A percentile compares a stretch with the other conserved stretches of the same genome.
phyloP scores from a whole-genome alignment of 1,140 invertebrate species.

The Meteorus sp. region DNA sequence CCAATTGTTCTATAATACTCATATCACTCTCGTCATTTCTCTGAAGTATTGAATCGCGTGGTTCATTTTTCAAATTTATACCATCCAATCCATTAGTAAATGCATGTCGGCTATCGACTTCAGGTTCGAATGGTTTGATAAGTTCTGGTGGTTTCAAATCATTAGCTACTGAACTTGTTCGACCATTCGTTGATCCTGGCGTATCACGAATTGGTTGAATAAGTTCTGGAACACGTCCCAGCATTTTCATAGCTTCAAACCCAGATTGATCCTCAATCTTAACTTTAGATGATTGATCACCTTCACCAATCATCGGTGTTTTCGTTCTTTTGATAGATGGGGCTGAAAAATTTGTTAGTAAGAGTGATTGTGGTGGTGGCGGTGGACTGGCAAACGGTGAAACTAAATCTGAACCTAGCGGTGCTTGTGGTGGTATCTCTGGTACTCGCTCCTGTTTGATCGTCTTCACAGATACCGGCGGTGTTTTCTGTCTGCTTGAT shows the following conservation, averaged over 20 bases:
- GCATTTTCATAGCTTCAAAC: constrained; percentile 39
- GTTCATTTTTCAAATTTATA: not conserved
- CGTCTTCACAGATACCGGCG: constrained; percentile 26
- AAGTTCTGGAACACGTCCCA: constrained; percentile 37
- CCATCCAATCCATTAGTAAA: constrained; percentile 39
- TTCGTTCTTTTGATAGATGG: constrained; percentile 30
- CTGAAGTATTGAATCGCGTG: no score
- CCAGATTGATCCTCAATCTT: constrained; percentile 35
- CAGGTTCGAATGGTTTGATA: constrained; percentile 36
- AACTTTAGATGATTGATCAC: constrained; percentile 26
- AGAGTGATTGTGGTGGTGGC: constrained; percentile 51
- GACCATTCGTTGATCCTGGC: constrained; percentile 29
- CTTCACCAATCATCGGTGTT: constrained; percentile 31
- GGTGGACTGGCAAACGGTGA: constrained; percentile 44
- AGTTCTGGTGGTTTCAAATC: constrained; percentile 48
- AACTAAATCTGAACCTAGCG: constrained; percentile 32
- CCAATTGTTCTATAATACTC: not conserved
- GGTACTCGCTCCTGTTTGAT: constrained; percentile 37
- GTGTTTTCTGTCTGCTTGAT: constrained; percentile 28
- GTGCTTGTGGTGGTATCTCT: constrained; percentile 27
- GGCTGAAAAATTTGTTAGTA: constrained; percentile 42
- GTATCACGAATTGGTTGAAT: constrained; percentile 39
- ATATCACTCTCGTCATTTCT: no score
- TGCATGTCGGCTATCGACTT: constrained; percentile 18
- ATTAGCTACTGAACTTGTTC: constrained; percentile 34